A percentile compares a stretch with the other conserved stretches of the same genome.
These are phyloP conservation scores for Ctenoplectra terminalis DNA, from an alignment of 1,140 invertebrate species.

Conservation along the genomic window DNA sequence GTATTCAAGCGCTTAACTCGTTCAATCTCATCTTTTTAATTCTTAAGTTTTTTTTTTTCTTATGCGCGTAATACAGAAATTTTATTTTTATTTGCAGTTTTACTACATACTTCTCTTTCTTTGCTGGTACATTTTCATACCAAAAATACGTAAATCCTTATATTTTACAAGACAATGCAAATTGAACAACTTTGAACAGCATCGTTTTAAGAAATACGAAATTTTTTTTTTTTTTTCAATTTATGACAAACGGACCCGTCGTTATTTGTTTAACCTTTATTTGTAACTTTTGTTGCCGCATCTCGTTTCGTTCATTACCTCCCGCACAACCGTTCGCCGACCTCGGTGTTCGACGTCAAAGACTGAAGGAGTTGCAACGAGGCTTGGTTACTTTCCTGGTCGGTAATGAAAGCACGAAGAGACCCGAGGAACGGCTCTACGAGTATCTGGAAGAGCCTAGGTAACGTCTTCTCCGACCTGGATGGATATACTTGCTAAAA, in stretches of 20 bases:
- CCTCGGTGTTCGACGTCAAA: slow-evolving; percentile 55
- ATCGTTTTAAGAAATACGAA: too few species aligned
- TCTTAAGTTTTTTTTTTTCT: too few species aligned
- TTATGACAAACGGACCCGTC: not conserved
- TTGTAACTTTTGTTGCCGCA: slow-evolving; percentile 63
- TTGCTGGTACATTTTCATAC: too few species aligned
- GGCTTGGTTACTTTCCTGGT: slow-evolving; percentile 74
- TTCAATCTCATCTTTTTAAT: too few species aligned
- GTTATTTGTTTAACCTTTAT: slow-evolving; percentile 23
- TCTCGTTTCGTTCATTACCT: slow-evolving; percentile 54
- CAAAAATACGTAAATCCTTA: too few species aligned
- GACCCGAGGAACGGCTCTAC: slow-evolving; percentile 70
- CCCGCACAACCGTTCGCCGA: slow-evolving; percentile 25
- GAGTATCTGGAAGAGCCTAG: slow-evolving; percentile 71
- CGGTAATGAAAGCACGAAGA: slow-evolving; percentile 72
- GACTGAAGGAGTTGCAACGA: slow-evolving; percentile 74
- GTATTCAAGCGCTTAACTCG: too few species aligned
- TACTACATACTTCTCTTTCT: too few species aligned
- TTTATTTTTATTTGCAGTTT: too few species aligned
- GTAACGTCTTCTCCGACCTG: slow-evolving; percentile 65
- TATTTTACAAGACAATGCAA: too few species aligned
- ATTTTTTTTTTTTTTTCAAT: too few species aligned
- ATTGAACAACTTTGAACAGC: too few species aligned
- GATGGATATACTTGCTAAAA: slow-evolving; percentile 34
- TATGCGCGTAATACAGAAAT: too few species aligned